Percentiles rank a stretch among this genome's conserved stretches.
Conservation (phyloP, 2,113 vertebrate species). For the Upupa epops region DNA sequence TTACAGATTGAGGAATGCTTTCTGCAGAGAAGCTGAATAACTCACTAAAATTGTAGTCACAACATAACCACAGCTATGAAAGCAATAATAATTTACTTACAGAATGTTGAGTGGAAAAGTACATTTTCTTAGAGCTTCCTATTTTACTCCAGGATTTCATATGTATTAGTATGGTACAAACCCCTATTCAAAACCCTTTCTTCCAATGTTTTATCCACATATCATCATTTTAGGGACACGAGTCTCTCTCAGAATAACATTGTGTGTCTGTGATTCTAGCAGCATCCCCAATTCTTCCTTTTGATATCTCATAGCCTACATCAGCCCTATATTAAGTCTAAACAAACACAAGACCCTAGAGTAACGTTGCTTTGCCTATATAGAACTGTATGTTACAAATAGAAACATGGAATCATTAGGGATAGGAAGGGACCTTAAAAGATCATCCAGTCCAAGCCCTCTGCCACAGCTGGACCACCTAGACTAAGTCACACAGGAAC, state of each 20-base stretch:
- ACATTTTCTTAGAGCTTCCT: neutral
- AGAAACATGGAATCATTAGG: too few relatives aligned
- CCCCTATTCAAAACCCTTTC: neutral
- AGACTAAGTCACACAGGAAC: too few relatives aligned
- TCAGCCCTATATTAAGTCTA: neutral
- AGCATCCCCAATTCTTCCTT: neutral
- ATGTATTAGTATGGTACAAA: neutral
- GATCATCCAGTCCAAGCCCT: too few relatives aligned
- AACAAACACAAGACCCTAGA: neutral
- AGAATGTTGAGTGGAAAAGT: neutral
- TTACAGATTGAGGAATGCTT: neutral
- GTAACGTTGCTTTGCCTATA: neutral
- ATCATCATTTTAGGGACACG: neutral
- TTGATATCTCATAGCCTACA: neutral
- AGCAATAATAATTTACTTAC: neutral
- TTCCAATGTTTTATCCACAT: neutral
- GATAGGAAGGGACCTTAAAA: too few relatives aligned
- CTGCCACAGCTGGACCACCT: too few relatives aligned
- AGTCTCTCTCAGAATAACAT: neutral
- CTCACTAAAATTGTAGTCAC: neutral
- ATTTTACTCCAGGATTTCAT: neutral
- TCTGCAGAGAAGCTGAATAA: constrained; percentile 4
- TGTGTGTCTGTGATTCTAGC: neutral
- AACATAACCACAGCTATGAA: neutral
- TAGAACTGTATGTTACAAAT: neutral